Conservation (phyloP, 2,797 vertebrate species). For the Helarctos malayanus region DNA sequence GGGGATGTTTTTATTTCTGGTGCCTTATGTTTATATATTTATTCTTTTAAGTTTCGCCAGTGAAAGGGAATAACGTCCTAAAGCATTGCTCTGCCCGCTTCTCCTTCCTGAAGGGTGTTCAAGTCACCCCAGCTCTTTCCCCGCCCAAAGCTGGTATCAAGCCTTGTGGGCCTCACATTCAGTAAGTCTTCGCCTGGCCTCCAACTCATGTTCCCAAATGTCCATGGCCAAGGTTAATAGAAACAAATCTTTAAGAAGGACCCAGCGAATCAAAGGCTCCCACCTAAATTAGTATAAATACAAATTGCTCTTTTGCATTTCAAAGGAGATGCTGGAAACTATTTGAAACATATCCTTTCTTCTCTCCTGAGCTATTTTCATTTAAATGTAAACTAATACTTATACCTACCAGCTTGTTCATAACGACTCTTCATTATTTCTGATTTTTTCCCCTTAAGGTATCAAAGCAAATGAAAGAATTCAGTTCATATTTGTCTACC, state of each 20-base stretch:
- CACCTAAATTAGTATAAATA: slow-evolving; percentile 77
- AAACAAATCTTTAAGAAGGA: slow-evolving; percentile 42
- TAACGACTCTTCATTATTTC: slow-evolving; percentile 78
- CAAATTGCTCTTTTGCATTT: slow-evolving; percentile 76
- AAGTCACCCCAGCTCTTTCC: slow-evolving; percentile 36
- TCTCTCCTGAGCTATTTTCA: slow-evolving; percentile 73
- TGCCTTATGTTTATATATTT: slow-evolving; percentile 86
- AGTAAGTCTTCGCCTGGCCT: not conserved
- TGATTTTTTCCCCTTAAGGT: slow-evolving; percentile 65
- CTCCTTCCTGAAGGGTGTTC: not conserved
- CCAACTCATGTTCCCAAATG: not conserved
- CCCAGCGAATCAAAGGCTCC: slow-evolving; percentile 32
- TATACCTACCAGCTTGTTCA: slow-evolving; percentile 73
- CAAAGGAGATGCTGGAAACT: slow-evolving; percentile 37
- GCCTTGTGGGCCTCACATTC: not conserved
- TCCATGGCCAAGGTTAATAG: not conserved
- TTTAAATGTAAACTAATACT: slow-evolving; percentile 83
- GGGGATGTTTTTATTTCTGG: slow-evolving; percentile 87
- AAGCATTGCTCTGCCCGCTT: not conserved
- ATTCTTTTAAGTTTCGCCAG: slow-evolving; percentile 78
- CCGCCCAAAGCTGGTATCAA: not conserved
- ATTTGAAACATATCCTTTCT: slow-evolving; percentile 76
- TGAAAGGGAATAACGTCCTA: slow-evolving; percentile 44
- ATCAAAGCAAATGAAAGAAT: slow-evolving; percentile 74
- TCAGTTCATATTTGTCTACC: slow-evolving; percentile 70